A percentile compares a stretch with the other conserved stretches of the same genome.
Conservation (phyloP, 2,888 invertebrate genomes). For the Heliconius aoede region DNA sequence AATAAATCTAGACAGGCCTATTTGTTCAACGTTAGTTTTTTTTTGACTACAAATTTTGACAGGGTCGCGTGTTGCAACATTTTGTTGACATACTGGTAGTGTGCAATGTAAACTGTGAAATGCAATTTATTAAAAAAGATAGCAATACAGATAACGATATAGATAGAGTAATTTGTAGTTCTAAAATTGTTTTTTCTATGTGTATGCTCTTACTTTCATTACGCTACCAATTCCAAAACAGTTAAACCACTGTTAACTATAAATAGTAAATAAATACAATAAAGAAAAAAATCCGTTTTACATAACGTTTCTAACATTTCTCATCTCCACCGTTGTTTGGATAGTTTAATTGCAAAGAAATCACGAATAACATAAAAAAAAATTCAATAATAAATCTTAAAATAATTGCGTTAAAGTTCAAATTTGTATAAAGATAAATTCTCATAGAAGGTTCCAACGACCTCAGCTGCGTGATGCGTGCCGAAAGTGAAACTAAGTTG, state of each 20-base stretch:
- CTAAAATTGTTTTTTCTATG: background rate
- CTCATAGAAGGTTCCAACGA: slow-evolving; percentile 49
- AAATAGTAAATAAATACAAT: slow-evolving; percentile 22
- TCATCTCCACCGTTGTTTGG: slow-evolving; percentile 42
- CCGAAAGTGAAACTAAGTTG: slow-evolving; percentile 61
- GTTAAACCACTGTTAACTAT: background rate
- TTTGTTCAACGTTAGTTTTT: background rate
- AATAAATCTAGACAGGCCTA: background rate
- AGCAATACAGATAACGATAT: too few relatives aligned
- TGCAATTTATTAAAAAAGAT: too few relatives aligned
- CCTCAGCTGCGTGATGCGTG: slow-evolving; percentile 55
- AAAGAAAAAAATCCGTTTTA: slow-evolving; percentile 37
- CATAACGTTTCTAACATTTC: slow-evolving; percentile 43
- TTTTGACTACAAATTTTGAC: background rate
- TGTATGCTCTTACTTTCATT: slow-evolving; percentile 13
- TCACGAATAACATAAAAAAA: slow-evolving; percentile 35
- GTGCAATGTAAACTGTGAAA: too few relatives aligned
- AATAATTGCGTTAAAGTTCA: background rate
- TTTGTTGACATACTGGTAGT: background rate
- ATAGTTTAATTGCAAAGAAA: slow-evolving; percentile 46
- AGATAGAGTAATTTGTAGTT: too few relatives aligned
- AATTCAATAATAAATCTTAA: slow-evolving; percentile 14
- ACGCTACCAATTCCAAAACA: background rate
- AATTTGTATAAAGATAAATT: slow-evolving; percentile 10
- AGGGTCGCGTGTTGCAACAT: background rate